A percentile compares a stretch with the other conserved stretches of the same genome.
These are phyloP conservation scores for Synodontis membranacea DNA, from an alignment of 2,113 vertebrate genomes.

Conservation along the genomic window DNA sequence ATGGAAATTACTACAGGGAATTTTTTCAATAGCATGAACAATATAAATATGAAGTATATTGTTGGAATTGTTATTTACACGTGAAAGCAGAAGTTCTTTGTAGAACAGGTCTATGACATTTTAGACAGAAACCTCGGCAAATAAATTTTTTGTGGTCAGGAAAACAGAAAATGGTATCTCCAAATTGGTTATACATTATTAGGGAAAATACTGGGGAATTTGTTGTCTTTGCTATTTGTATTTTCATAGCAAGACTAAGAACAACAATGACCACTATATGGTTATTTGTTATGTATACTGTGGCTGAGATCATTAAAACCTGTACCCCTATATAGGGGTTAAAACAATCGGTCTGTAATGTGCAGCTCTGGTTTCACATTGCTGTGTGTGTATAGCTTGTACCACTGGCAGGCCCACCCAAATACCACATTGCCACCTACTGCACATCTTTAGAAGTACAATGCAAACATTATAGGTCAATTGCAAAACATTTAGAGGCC, in stretches of 20 bases:
- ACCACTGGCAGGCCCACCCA: no score
- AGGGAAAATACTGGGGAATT: not conserved
- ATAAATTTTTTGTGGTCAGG: not conserved
- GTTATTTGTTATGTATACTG: not conserved
- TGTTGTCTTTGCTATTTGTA: not conserved
- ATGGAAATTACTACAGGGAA: not conserved
- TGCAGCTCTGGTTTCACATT: not conserved
- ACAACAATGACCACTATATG: not conserved
- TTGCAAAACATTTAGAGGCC: not conserved
- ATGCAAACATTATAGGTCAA: not conserved
- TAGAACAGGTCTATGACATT: not conserved
- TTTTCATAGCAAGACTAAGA: not conserved
- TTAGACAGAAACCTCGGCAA: not conserved
- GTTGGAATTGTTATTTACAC: not conserved
- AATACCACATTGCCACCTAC: constrained; percentile 19
- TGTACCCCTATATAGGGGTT: not conserved
- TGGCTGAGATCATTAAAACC: not conserved
- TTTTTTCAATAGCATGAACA: not conserved
- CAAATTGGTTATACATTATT: not conserved
- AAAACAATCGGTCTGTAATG: not conserved
- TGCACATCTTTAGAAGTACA: not conserved
- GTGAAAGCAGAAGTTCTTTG: not conserved
- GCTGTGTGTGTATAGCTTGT: not conserved
- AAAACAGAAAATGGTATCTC: not conserved
- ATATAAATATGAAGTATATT: not conserved